Evolutionary conservation across 1,140 invertebrate genomes (phyloP).

Genomic region (Coenobita brevimanus): DNA sequence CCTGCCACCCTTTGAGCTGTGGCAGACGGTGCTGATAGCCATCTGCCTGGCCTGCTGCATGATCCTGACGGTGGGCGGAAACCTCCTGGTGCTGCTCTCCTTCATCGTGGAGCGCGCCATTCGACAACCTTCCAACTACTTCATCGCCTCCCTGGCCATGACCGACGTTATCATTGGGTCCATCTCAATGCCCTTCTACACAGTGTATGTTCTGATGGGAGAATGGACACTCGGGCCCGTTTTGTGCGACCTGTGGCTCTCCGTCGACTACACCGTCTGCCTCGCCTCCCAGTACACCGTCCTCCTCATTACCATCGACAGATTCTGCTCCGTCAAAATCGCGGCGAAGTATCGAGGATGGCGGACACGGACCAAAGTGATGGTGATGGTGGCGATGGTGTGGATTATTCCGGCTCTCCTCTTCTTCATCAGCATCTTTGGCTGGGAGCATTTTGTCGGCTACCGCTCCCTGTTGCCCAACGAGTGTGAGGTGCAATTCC

Average conservation of each 20-base stretch:
- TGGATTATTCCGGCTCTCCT: constrained; percentile 98
- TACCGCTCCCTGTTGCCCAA: constrained; percentile 88
- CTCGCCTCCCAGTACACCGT: constrained; percentile 99
- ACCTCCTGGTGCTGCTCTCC: constrained; percentile 95
- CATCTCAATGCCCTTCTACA: constrained; percentile 96
- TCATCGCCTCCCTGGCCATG: constrained; percentile 97
- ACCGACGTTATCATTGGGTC: constrained; percentile 98
- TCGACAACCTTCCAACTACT: constrained; percentile 99
- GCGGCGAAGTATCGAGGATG: constrained; percentile 97
- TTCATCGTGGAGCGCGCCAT: constrained; percentile 98
- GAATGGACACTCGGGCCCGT: constrained; percentile 98
- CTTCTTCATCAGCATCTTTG: constrained; percentile 99
- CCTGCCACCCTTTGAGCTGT: constrained; percentile 86
- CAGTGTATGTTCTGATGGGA: constrained; percentile 95
- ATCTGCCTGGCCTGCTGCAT: constrained; percentile 90
- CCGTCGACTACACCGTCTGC: constrained; percentile 99
- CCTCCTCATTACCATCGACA: constrained; percentile 97
- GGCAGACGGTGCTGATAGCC: constrained; percentile 93
- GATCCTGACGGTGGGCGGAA: constrained; percentile 94
- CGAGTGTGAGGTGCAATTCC: constrained; percentile 97
- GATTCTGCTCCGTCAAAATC: constrained; percentile 99
- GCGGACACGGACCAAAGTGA: constrained; percentile 94
- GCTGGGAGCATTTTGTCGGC: constrained; percentile 92
- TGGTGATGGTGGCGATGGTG: constrained; percentile 86
- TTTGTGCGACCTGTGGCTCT: constrained; percentile 98